A percentile compares a stretch with the other conserved stretches of the same genome.
These are phyloP conservation scores for Tachystola acroxantha DNA, from an alignment of 2,888 invertebrate species.

Conservation along the genomic window DNA sequence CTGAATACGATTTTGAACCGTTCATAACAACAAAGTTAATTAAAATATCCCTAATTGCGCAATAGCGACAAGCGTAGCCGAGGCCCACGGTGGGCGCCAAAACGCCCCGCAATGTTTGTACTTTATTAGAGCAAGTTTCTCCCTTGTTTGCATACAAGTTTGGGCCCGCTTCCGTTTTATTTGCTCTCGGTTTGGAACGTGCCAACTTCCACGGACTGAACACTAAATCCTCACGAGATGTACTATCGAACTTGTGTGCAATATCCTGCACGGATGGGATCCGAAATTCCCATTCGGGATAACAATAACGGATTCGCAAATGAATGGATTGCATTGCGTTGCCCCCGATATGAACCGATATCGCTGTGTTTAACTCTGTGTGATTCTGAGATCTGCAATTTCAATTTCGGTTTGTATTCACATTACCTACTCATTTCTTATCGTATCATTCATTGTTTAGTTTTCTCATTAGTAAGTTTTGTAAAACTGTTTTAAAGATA, in stretches of 20 bases:
- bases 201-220: conserved; percentile 30
- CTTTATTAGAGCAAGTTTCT: conserved; percentile 64
- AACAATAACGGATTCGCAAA: conserved; percentile 30
- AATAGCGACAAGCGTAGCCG: conserved; percentile 1
- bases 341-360: no score
- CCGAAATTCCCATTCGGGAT: conserved; percentile 17
- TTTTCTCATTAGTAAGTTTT: no score
- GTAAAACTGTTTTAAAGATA: no score
- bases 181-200: conserved; percentile 35
- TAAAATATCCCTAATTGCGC: conserved; percentile 12
- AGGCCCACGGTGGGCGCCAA: conserved; percentile 29
- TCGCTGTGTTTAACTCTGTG: no score
- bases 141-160: conserved; percentile 56
- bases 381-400: no score
- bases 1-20: conserved; percentile 5
- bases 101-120: conserved; percentile 59
- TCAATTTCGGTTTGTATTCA: no score
- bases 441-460: no score
- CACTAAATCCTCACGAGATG: conserved; percentile 26
- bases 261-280: conserved; percentile 11
- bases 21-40: conserved; percentile 11
- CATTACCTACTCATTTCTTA: neutral
- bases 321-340: no score
- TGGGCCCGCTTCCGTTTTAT: conserved; percentile 40
- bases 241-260: conserved; percentile 18